A percentile compares a stretch with the other conserved stretches of the same genome.
Conservation (phyloP, 2,888 invertebrate species). For the Ophion ellenae region DNA sequence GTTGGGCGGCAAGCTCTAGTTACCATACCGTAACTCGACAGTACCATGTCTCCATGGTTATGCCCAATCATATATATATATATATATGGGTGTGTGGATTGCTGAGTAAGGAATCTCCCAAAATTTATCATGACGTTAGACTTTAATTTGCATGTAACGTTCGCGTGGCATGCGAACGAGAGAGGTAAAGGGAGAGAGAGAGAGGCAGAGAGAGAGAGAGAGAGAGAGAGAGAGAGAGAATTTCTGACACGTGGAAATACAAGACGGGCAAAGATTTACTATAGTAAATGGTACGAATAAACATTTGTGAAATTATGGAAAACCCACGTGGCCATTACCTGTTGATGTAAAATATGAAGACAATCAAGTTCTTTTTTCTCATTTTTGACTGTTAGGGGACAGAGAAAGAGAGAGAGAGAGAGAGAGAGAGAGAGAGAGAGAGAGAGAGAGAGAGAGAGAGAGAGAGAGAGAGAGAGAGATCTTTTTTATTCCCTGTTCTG, state of each 20-base stretch:
- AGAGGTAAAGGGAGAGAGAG: constrained; percentile 57
- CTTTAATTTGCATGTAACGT: constrained; percentile 75
- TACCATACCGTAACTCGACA: constrained; percentile 49
- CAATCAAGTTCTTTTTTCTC: constrained; percentile 23
- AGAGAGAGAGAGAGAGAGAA: constrained; percentile 30
- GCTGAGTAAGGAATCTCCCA: constrained; percentile 53
- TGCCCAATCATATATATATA: constrained; percentile 28
- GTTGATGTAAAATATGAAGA: constrained; percentile 47
- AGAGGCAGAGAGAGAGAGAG: constrained; percentile 57
- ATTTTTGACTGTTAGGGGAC: background rate
- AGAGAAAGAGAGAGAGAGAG: background rate
- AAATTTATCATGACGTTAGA: constrained; percentile 73
- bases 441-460: too few species aligned
- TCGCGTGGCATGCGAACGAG: constrained; percentile 71
- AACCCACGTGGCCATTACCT: constrained; percentile 43
- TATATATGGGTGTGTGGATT: background rate
- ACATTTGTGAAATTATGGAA: background rate
- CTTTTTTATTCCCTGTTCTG: too few species aligned
- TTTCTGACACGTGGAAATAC: constrained; percentile 47
- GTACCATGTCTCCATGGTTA: constrained; percentile 17
- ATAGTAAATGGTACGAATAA: constrained; percentile 10
- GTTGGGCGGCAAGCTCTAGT: constrained; percentile 60
- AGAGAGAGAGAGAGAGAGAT: too few species aligned
- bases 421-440: background rate
- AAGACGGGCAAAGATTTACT: constrained; percentile 52